Percentiles rank a stretch among this genome's conserved stretches.
phyloP scores from a whole-genome alignment of 2,797 vertebrate species.

The Thalassophryne amazonica region DNA sequence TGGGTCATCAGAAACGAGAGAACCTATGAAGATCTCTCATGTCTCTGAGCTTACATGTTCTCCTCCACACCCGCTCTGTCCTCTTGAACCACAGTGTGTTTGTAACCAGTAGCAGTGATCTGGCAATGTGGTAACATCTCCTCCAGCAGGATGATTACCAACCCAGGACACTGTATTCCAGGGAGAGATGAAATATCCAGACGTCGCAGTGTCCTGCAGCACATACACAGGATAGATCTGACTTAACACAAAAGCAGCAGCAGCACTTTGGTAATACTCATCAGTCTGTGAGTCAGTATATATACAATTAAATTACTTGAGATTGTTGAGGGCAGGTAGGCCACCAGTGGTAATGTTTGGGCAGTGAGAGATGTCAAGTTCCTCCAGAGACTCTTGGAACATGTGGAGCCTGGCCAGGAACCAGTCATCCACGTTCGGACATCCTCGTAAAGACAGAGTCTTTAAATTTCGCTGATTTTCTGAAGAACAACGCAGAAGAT shows the following conservation, averaged over 20 bases:
- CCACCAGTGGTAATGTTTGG: slow-evolving; percentile 79
- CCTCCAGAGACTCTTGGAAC: slow-evolving; percentile 75
- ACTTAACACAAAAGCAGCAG: neutral
- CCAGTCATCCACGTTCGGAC: slow-evolving; percentile 87
- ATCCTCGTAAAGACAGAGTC: slow-evolving; percentile 75
- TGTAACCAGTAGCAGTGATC: slow-evolving; percentile 66
- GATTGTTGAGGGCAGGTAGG: slow-evolving; percentile 82
- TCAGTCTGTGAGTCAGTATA: neutral
- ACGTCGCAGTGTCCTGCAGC: slow-evolving; percentile 73
- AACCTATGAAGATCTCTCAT: too few species aligned
- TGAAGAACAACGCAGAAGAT: slow-evolving; percentile 31
- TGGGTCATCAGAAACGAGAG: too few species aligned
- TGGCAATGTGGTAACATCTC: slow-evolving; percentile 86
- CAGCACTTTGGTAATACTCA: neutral
- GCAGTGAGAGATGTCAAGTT: slow-evolving; percentile 84
- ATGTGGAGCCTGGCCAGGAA: slow-evolving; percentile 78
- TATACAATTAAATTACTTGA: slow-evolving; percentile 63
- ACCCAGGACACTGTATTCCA: slow-evolving; percentile 65
- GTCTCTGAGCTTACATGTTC: slow-evolving; percentile 1
- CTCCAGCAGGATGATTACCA: slow-evolving; percentile 83
- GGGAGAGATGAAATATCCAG: slow-evolving; percentile 82
- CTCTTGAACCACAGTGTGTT: slow-evolving; percentile 35
- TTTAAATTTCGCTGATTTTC: slow-evolving; percentile 69
- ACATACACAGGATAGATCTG: neutral
- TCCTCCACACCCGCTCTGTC: neutral